Base-by-base conservation (phyloP, 1,140 invertebrate species). In the Megalopta genalis region DNA sequence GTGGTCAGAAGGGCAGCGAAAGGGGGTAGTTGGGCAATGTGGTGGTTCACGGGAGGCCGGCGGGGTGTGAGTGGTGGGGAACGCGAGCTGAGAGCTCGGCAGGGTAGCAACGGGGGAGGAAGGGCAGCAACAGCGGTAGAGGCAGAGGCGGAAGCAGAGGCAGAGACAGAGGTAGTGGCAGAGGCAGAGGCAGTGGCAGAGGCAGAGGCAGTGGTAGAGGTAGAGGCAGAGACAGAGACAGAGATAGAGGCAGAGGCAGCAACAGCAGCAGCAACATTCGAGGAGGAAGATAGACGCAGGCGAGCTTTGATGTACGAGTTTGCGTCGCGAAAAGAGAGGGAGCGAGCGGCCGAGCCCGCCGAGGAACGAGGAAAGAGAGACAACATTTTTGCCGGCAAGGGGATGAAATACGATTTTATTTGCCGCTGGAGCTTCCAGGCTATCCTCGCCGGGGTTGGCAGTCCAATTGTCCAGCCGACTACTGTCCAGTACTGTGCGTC, bases 361-460 rank as follows among this genome's bases (percentile, higher is more conserved):
- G 78, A 64, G 82, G 59, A 74, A 69, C 46, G 62, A 68, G 85
- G 77, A 77, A 72, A 82, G 83, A 89, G 90, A 90, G 91, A 90
- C 87, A 89, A 86, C 87, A 93, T 91, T 91, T 92, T 91, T 86
- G 83, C 88, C 85, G 86, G 89, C 90, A 90, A 91, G 90, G 89
- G 90, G 90, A 91, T 92, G 90, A 91, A 92, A 92, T 91, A 91
- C 91, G 90, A 92, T 92, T 93, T 93, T 92, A 92, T 92, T 92
- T 91, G 89, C 90, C 86, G 88, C 88, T 86, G 86, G 88, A 85
- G 88, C 86, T 89, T 85, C 84, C 87, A 85, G 89, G 88, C 87
- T 65, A 86, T 90, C 72, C 84, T 88, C 87, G 82, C 88, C 86
- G 84, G 89, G 88, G 89, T 88, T 90, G 81, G 88, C 85, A 86